Base-by-base conservation (phyloP, 1,140 invertebrate genomes). In the Lepidurus couesii region DNA sequence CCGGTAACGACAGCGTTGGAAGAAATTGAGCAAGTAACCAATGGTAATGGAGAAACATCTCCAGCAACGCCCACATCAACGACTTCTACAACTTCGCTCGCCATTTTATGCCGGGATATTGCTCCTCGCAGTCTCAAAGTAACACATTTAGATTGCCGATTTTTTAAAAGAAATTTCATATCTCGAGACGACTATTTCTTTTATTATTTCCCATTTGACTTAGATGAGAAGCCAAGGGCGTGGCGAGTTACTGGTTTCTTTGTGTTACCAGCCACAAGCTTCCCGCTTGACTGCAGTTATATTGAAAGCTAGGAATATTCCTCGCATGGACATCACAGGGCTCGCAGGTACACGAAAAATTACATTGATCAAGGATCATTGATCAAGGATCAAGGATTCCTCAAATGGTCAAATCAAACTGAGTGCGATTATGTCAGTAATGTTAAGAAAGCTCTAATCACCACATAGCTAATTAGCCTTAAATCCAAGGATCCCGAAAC, bases 281-380 rank as follows among this genome's bases (percentile, higher is more conserved):
- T 93, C 92, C 82, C 88, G 93, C 47, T 86, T 97, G 77, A 95
- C 94, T 74, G 94, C 96, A 0, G 95, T 98, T 43, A 92, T 98
- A 26, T 86, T 97, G 10, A 97, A 98, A 86, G 95, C 96, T 5
- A 89, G 95, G 81, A 97, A 97, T 85, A 86, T 98, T 74, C 96
- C 96, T 9, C 95, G 96, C 84, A 97, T 97, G 94, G 95, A 97
- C 84, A 92, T 97, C 45, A 96, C 95, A 74, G 96, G 96, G 78
- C 87, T 96, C n/a, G 94, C 94, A 81, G 89, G 89, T 90, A 82
- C 24, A 42, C 16, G 10, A 34, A 44, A 7, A 21, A 13, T 7
- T 7, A n/a, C 2, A 34, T 3, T 34, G 4, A 34, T 0, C 34
- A 34, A 34, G 34, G 34, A 34, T 34, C 4, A 34, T 34, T n/a